Evolutionary conservation across 2,113 vertebrate genomes (phyloP), one percentile per base, ranked within the genome.

Genomic region (Chelonoidis abingdonii): DNA sequence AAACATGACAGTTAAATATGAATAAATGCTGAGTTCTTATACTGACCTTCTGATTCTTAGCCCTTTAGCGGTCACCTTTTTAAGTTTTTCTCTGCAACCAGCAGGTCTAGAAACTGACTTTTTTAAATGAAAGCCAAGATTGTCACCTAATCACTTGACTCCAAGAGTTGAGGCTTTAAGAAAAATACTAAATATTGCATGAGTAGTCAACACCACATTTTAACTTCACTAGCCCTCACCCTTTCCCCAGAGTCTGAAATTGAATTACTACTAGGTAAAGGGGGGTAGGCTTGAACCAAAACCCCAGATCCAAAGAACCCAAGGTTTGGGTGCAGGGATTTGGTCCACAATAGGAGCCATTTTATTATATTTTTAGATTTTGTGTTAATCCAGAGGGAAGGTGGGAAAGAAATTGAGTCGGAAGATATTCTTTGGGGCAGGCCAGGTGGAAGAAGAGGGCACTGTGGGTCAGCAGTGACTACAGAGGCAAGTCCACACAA

Each of bases 1-100:
- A 97, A 97, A 92, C 92, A 93, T 82, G 89, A 95, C 75, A 92
- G 65, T 92, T 89, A 88, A 94, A 94, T 96, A 96, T 92, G 81
- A 96, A 97, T 96, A 9, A 92, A 96, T 92, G 89, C 89, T 93
- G 89, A 65, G 93, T 81, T 92, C 96, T 92, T 93, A 88, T 83
- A 95, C 88, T 87, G 93, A 93, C 25, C 38, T 24, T 84, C 82
- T 93, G 79, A 93, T 84, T 95, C 97, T 91, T 93, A 76, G 95
- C 90, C 84, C 91, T 91, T 95, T 90, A 91, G 72, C 47, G 86
- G 82, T 62, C 92, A 97, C 78, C 83, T 88, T 95, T 94, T 85
- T 65, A 90, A 79, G 80, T n/a, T 88, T 69, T 76, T 76, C 88
- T 92, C 92, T 49, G 76, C 53, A 92, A 84, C 93, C 41, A 88